These are phyloP conservation scores for Proterorhinus semilunaris DNA, from an alignment of 2,113 vertebrate genomes.

Conservation along the genomic window DNA sequence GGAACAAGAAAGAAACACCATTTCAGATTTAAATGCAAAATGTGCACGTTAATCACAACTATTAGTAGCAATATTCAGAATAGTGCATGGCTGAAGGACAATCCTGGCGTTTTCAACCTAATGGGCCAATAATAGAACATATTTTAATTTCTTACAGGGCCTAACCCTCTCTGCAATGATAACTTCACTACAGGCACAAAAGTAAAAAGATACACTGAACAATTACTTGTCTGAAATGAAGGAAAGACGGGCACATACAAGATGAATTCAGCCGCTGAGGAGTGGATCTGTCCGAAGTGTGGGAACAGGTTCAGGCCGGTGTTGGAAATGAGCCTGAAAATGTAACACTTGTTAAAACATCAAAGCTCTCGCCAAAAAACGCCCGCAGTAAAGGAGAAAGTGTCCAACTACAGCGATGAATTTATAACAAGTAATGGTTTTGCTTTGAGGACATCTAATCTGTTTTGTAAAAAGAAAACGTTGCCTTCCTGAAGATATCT, in stretches of 20 bases:
- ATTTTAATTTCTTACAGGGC: too few species aligned
- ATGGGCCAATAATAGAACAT: too few species aligned
- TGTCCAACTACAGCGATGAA: slow-evolving; percentile 21
- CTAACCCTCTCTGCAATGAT: too few species aligned
- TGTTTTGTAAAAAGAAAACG: too few species aligned
- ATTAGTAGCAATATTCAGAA: neutral
- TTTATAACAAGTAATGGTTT: neutral
- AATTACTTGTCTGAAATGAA: neutral
- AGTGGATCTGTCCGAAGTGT: slow-evolving; percentile 68
- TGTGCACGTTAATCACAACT: neutral
- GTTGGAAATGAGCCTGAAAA: slow-evolving; percentile 69
- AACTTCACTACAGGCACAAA: neutral
- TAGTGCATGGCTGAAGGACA: too few species aligned
- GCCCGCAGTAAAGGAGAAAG: slow-evolving; percentile 13
- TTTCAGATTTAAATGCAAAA: neutral
- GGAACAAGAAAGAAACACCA: neutral
- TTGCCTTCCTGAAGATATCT: too few species aligned
- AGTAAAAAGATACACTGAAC: neutral
- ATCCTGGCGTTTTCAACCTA: too few species aligned
- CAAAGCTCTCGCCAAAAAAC: slow-evolving; percentile 7
- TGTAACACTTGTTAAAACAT: slow-evolving; percentile 26
- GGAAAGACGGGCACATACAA: slow-evolving; percentile 58
- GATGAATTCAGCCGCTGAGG: slow-evolving; percentile 42
- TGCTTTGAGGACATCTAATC: too few species aligned
- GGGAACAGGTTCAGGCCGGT: slow-evolving; percentile 69